These are phyloP conservation scores for Lumbricus terrestris DNA, from an alignment of 2,888 invertebrate genomes.

Conservation along the genomic window DNA sequence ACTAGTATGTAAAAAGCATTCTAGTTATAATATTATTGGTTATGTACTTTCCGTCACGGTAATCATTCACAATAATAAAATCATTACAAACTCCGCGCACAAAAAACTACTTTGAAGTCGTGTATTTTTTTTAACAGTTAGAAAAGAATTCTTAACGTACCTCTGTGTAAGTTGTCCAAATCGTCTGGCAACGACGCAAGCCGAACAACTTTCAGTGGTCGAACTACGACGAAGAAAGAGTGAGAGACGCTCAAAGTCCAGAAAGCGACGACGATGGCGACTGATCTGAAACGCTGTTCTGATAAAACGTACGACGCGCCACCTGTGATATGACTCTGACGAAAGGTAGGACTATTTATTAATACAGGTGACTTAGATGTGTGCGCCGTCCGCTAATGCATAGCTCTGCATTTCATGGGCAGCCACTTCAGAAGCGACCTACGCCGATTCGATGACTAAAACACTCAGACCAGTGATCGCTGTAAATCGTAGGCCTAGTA, in stretches of 20 bases:
- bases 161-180: not conserved
- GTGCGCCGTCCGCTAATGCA: too few relatives aligned
- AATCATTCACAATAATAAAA: not conserved
- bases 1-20: too few relatives aligned
- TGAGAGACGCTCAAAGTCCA: constrained; percentile 12
- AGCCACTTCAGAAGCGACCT: not conserved
- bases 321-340: not conserved
- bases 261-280: too few relatives aligned
- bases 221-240: not conserved
- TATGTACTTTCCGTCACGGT: too few relatives aligned
- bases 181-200: not conserved
- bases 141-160: not conserved
- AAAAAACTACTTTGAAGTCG: not conserved
- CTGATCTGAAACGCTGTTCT: not conserved
- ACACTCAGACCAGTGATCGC: not conserved
- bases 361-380: constrained; percentile 3
- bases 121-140: not conserved
- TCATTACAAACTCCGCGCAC: not conserved
- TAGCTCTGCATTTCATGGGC: too few relatives aligned
- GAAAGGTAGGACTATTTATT: not conserved
- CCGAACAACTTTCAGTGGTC: not conserved
- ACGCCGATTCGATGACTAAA: not conserved
- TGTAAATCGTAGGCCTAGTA: too few relatives aligned
- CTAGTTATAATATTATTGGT: too few relatives aligned
- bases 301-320: not conserved